phyloP scores from a whole-genome alignment of 2,797 vertebrate genomes.

The Centropyge bicolor region DNA sequence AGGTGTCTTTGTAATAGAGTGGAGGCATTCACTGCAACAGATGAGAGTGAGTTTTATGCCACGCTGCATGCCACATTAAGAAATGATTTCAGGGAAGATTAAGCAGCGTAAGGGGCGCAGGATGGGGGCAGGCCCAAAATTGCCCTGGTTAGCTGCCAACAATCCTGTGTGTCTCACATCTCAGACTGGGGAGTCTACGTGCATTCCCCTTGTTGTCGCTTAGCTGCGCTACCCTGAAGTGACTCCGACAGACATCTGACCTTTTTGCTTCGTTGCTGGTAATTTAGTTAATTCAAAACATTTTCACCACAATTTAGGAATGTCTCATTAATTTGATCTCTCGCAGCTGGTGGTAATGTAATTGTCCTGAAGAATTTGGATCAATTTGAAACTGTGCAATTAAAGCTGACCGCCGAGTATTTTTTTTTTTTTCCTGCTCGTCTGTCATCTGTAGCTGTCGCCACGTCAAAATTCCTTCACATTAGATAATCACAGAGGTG shows the following conservation, averaged over 20 bases:
- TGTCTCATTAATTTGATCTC: conserved; percentile 58
- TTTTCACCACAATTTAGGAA: conserved; percentile 41
- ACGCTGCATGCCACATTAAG: conserved; percentile 75
- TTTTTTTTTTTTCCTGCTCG: conserved; percentile 1
- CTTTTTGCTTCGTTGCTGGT: conserved; percentile 47
- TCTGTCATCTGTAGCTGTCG: conserved; percentile 53
- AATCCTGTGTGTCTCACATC: conserved; percentile 59
- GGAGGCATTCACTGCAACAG: conserved; percentile 56
- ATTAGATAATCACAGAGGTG: conserved; percentile 46
- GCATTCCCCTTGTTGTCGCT: conserved; percentile 59
- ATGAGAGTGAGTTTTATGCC: conserved; percentile 70
- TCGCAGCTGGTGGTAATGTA: conserved; percentile 60
- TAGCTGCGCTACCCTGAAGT: conserved; percentile 51
- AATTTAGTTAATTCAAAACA: conserved; percentile 55
- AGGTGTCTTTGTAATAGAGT: conserved; percentile 75
- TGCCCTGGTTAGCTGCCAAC: conserved; percentile 68
- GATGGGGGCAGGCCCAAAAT: conserved; percentile 56
- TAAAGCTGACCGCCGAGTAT: conserved; percentile 21
- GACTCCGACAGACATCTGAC: conserved; percentile 60
- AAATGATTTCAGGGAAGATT: conserved; percentile 79
- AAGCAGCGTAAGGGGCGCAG: conserved; percentile 53
- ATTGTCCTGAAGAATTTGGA: conserved; percentile 50
- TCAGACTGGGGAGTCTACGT: conserved; percentile 52
- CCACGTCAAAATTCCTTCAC: conserved; percentile 35
- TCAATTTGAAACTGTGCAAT: conserved; percentile 32